These are phyloP conservation scores for Toxonevra muliebris DNA, from an alignment of 2,888 invertebrate species.

Conservation along the genomic window DNA sequence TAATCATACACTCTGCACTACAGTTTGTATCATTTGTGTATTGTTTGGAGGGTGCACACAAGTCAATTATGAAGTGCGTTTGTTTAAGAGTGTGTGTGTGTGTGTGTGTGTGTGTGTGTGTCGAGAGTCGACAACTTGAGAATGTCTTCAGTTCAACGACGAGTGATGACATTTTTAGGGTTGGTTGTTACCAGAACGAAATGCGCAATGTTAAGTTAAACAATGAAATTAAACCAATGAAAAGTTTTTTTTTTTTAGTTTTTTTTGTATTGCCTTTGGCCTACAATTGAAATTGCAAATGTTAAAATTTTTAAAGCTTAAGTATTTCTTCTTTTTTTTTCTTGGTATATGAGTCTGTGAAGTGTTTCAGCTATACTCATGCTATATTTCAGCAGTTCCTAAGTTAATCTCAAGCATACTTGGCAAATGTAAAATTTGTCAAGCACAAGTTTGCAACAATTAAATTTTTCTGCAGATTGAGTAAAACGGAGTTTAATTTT, in stretches of 20 bases:
- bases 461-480: no score
- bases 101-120: constrained; percentile 6
- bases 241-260: no score
- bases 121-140: neutral
- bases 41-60: constrained; percentile 16
- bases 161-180: neutral
- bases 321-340: no score
- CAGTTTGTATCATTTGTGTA: no score
- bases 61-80: constrained; percentile 11
- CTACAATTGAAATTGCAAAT: no score
- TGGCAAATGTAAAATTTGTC: neutral
- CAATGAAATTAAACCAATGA: no score
- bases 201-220: constrained; percentile 12
- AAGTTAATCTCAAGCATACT: neutral
- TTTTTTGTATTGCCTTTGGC: no score
- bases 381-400: neutral
- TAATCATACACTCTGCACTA: neutral
- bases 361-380: neutral
- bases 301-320: no score
- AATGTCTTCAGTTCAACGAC: neutral
- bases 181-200: constrained; percentile 4
- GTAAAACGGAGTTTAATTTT: no score
- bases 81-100: neutral
- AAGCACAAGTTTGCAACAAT: neutral
- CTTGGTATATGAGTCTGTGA: no score